These are phyloP conservation scores for Dendrocopos noguchii DNA, from an alignment of 2,113 vertebrate genomes.

Conservation along the genomic window DNA sequence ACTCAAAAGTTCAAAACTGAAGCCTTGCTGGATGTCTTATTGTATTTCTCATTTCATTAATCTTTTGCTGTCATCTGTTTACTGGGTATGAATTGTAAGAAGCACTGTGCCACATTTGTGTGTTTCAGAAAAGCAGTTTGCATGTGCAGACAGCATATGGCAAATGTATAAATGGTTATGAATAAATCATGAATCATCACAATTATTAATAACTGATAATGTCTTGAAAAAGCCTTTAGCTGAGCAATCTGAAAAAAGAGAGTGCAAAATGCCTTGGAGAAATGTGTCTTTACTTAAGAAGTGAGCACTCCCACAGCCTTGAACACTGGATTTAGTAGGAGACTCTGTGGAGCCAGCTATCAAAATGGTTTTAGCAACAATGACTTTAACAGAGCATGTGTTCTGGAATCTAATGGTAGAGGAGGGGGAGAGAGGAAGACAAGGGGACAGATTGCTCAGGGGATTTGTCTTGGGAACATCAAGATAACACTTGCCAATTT, in stretches of 20 bases:
- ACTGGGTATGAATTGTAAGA: conserved; percentile 38
- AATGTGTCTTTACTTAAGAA: conserved; percentile 10
- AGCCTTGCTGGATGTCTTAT: not conserved
- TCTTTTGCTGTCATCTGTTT: conserved; percentile 28
- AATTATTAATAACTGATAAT: conserved; percentile 73
- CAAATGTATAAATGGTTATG: conserved; percentile 64
- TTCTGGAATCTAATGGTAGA: conserved; percentile 46
- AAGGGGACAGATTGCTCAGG: not conserved
- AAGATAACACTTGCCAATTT: conserved; percentile 54
- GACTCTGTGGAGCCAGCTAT: conserved; percentile 53
- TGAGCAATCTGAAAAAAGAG: conserved; percentile 11
- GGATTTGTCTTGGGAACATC: conserved; percentile 61
- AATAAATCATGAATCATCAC: conserved; percentile 67
- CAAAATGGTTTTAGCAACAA: conserved; percentile 27
- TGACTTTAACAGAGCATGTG: not conserved
- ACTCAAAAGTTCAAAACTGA: conserved; percentile 27
- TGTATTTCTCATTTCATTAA: conserved; percentile 37
- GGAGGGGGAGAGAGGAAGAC: conserved; percentile 1
- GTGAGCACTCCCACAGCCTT: not conserved
- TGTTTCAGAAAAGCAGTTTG: conserved; percentile 45
- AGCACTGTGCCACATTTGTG: not conserved
- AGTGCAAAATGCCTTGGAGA: conserved; percentile 52
- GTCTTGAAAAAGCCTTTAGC: conserved; percentile 44
- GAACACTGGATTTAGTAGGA: conserved; percentile 22
- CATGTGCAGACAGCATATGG: conserved; percentile 58